Evolutionary conservation across 35 echinoderm and acorn worm species (phyloP), one percentile per base, ranked within the genome.

Genomic region (Heliocidaris erythrogramma): DNA sequence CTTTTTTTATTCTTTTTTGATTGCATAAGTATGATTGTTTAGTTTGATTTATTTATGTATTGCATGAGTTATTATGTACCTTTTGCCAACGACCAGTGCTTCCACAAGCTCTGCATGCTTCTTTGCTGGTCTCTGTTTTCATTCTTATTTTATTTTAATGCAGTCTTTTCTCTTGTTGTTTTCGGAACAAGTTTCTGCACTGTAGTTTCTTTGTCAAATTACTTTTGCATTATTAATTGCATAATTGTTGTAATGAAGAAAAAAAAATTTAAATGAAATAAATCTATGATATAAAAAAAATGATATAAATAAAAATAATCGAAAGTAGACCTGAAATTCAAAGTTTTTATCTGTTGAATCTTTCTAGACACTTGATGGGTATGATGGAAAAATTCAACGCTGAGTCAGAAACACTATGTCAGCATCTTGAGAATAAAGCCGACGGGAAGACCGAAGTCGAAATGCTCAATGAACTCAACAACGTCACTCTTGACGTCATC

Each of bases 331-430:
- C 18, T 92, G 4, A 48, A 48, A n/a, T 0, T 24, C 18, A 29
- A 30, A 30, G 2, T 12, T 90, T 90, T 90, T 90, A 14, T 86
- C 0, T 85, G 16, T 94, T 42, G 2, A 94, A 27, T 4, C 21
- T 61, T 47, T 32, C 48, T 50, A 97, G 97, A 59, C 95, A 97
- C 50, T 56, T 97, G 32, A 96, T 96, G 89, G 94, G 93, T 48
- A 94, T 95, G 12, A 97, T 94, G 47, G 94, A 95, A 32, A 88
- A 93, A 78, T 97, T 97, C 85, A 97, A 97, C 95, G 94, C 91
- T 9, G 94, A 94, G 49, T 85, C 95, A 2, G 92, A 96, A 21
- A 84, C 49, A 31, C 87, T 97, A 48, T 59, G 85, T 14, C 8
- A 93, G 12, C 89, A 93, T 93, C 71, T 97, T 30, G 30, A 30